Evolutionary conservation across 2,797 vertebrate genomes (phyloP), one percentile per base, ranked within the genome.

Genomic region (Rhinogobio ventralis): DNA sequence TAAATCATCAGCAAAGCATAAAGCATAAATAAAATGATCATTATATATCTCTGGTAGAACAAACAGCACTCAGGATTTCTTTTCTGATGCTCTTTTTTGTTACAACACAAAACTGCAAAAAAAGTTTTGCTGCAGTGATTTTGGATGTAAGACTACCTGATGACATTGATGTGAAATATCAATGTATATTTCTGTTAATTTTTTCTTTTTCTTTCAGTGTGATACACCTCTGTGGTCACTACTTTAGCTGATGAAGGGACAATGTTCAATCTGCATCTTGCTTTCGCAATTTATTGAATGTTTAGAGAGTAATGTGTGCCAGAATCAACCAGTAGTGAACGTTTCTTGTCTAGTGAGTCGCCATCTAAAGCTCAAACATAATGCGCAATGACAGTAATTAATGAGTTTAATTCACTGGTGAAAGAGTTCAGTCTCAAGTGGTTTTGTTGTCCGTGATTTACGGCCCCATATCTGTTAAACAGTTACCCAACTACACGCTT

Each of bases 31-130:
- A 79, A 86, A 86, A 76, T 62, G 64, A 85, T 60, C 15, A n/a
- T 46, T 91, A 91, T 90, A 91, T 89, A 86, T 82, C 86, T 91
- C 88, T 88, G 95, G 94, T 95, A 95, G 95, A 97, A 97, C 96
- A 97, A 97, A 97, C 93, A 94, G 95, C 94, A 95, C 93, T 97
- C 95, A 94, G 95, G 95, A 95, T 95, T 92, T 91, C 87, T 90
- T 87, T 86, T 93, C 94, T 94, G 90, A 88, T 91, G 91, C 89
- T 88, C 68, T 42, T 89, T 57, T 92, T 94, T 91, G 84, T 87
- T 94, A 93, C 92, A 93, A 91, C 83, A 91, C 91, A 92, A 91
- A 92, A 92, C 84, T 88, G 90, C 86, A 89, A 89, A 92, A n/a
- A 88, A 88, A 91, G 90, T 94, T 68, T 90, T 90, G 89, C 92